Percentiles rank a stretch among this genome's conserved stretches.
These are phyloP conservation scores for Nephila pilipes DNA, from an alignment of 1,140 invertebrate species.

Conservation along the genomic window DNA sequence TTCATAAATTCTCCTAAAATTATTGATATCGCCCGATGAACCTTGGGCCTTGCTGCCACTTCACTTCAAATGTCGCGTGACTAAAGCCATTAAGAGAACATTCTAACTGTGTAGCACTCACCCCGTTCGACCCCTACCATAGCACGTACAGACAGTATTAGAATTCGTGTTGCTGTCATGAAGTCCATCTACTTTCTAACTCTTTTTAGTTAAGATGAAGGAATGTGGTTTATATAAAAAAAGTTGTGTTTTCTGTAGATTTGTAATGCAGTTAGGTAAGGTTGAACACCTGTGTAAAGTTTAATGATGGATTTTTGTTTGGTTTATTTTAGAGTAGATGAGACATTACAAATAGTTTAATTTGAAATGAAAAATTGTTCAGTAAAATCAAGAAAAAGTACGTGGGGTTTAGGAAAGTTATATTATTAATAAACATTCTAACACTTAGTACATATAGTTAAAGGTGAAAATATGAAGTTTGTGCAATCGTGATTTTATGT, in stretches of 20 bases:
- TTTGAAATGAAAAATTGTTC: too few relatives aligned
- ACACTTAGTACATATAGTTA: too few relatives aligned
- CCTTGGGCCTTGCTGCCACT: neutral
- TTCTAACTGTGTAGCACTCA: neutral
- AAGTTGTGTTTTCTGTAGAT: neutral
- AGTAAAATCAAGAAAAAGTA: too few relatives aligned
- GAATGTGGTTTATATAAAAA: neutral
- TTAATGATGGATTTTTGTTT: too few relatives aligned
- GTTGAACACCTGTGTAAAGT: rapidly evolving
- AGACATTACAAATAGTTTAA: too few relatives aligned
- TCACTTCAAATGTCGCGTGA: neutral
- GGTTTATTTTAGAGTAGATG: too few relatives aligned
- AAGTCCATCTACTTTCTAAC: slow-evolving; percentile 11
- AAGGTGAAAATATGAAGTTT: too few relatives aligned
- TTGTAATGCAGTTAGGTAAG: neutral
- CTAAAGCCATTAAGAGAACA: neutral
- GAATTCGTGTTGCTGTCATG: slow-evolving; percentile 6
- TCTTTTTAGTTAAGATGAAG: neutral
- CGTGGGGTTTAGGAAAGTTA: too few relatives aligned
- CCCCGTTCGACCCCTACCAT: neutral
- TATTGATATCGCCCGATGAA: slow-evolving; percentile 32
- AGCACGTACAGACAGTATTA: neutral
- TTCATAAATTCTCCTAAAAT: slow-evolving; percentile 23
- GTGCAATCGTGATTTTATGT: too few relatives aligned
- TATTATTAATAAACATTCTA: too few relatives aligned